Base-by-base conservation (phyloP, 2,888 invertebrate genomes). In the Ametastegia equiseti region DNA sequence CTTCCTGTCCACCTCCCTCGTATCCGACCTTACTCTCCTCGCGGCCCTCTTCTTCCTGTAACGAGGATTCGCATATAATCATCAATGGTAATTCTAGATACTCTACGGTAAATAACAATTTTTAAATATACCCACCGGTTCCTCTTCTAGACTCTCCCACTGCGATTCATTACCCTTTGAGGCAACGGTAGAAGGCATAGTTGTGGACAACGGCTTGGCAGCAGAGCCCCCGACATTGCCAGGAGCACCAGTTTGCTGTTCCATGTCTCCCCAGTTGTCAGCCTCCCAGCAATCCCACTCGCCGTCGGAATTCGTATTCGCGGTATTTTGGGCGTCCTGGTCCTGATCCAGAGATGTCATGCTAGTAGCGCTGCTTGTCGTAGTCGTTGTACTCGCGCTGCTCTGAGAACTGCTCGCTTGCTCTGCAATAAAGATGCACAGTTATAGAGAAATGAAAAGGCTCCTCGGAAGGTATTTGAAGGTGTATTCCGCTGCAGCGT, bases 191-290 rank as follows among this genome's bases (percentile, higher is more conserved):
- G 92, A 93, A 84, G 91, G 93, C 89, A 92, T 93, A 89, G 91
- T 93, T 92, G 86, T 88, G 86, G 91, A 92, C 57, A 92, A 90
- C 5, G 85, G 84, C 23, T 86, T 86, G 0, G 87, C 84, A 7
- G 85, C 81, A 19, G 92, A 88, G 71, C 88, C 87, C 33, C 88
- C 91, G 81, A 87, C 90, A 79, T 92, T 82, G 57, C 92, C 92
- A 82, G 92, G 91, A 83, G 91, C 91, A 5, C 92, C 92, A 83
- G 93, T 92, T 84, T 94, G 93, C 75, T 93, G 93, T 83, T 97
- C 97, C 94, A 98, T 97, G 89, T 97, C 97, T 13, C 98, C 97
- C 97, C 97, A 97, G 89, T 95, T 95, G 78, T 97, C 97, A 63
- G 96, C 95, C 92, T 97, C 97, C 97, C 97, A 97, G 90, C 96